A percentile compares a stretch with the other conserved stretches of the same genome.
These are phyloP conservation scores for Aphaenogaster rudis DNA, from an alignment of 1,140 invertebrate species.

Conservation along the genomic window DNA sequence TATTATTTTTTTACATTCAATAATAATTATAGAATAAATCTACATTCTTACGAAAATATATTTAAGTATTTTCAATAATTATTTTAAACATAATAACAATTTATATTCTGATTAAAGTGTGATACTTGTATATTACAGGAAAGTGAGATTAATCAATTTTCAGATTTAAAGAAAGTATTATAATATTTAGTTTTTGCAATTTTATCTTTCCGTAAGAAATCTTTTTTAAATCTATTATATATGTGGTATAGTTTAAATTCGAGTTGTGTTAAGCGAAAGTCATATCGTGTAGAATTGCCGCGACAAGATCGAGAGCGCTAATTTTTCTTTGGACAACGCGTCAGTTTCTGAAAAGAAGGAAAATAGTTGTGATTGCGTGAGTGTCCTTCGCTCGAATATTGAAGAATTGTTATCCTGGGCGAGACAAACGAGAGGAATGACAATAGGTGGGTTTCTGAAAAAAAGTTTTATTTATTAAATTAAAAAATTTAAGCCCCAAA, in stretches of 20 bases:
- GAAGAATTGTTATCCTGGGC: constrained; percentile 72
- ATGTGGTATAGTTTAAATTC: background rate
- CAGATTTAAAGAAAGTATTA: background rate
- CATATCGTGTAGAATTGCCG: constrained; percentile 67
- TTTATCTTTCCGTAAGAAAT: background rate
- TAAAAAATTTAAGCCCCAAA: background rate
- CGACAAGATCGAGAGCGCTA: background rate
- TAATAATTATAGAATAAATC: background rate
- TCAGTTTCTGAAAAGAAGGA: constrained; percentile 29
- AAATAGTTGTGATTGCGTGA: constrained; percentile 71
- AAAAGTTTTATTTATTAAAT: background rate
- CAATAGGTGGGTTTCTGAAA: constrained; percentile 65
- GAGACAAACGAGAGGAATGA: constrained; percentile 70
- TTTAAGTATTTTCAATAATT: background rate
- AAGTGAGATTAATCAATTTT: background rate
- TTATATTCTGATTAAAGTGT: background rate
- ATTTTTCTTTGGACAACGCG: constrained; percentile 15
- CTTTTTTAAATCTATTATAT: background rate
- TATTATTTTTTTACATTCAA: background rate
- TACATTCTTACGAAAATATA: background rate
- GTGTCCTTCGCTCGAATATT: constrained; percentile 64
- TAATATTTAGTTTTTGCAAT: background rate
- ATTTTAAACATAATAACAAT: background rate
- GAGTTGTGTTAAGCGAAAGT: background rate
- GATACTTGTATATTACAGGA: background rate